Percentiles rank a stretch among this genome's conserved stretches.
Conservation (phyloP, 2,797 vertebrate species). For the Harpagifer antarcticus region DNA sequence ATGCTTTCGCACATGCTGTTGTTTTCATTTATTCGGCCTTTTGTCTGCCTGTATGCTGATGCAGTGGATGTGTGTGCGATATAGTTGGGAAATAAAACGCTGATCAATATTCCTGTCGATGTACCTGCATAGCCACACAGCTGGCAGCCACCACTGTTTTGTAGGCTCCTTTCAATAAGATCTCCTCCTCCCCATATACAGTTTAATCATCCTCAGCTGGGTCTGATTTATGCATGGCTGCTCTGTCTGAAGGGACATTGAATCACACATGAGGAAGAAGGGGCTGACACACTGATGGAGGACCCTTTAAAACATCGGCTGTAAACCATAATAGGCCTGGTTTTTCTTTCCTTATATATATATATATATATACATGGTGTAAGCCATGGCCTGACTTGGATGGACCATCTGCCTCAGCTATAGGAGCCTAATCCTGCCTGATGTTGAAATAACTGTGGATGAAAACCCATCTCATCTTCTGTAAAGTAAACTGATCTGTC, state of each 20-base stretch:
- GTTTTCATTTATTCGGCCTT: constrained; percentile 46
- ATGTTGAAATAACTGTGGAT: background rate
- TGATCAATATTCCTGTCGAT: constrained; percentile 60
- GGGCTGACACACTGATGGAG: background rate
- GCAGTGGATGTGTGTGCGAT: constrained; percentile 31
- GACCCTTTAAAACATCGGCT: constrained; percentile 11
- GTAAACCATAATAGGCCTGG: constrained; percentile 22
- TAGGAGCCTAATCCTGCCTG: constrained; percentile 48
- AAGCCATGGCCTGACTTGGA: constrained; percentile 18
- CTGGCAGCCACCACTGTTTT: background rate
- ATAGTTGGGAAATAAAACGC: constrained; percentile 27
- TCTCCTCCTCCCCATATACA: background rate
- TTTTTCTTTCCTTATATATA: background rate
- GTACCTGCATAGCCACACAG: constrained; percentile 31
- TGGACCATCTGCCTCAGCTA: constrained; percentile 50
- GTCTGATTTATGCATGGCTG: constrained; percentile 46
- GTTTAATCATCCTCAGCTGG: constrained; percentile 17
- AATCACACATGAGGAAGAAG: background rate
- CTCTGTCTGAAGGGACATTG: constrained; percentile 11
- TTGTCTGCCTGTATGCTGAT: constrained; percentile 33
- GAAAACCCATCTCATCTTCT: background rate
- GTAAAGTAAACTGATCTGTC: background rate
- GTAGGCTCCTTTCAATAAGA: background rate
- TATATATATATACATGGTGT: background rate
- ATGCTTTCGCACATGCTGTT: constrained; percentile 59